Base-by-base conservation (phyloP, 2,113 vertebrate genomes). In the Amphiprion percula region DNA sequence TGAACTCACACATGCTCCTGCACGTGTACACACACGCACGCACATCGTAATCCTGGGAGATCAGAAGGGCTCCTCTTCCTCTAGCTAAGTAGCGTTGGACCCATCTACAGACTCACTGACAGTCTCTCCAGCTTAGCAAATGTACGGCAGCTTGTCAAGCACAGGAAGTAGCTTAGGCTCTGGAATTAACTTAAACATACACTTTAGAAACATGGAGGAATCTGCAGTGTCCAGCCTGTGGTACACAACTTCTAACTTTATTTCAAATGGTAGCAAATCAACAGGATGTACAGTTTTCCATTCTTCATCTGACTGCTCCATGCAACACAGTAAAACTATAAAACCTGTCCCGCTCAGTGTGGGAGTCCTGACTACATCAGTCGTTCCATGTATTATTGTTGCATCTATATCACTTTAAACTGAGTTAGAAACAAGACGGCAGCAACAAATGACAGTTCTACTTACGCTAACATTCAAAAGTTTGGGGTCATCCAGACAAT, bases 21-120 rank as follows among this genome's bases (percentile, higher is more conserved):
- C 49, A 52, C 49, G n/a, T 21, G n/a, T 21, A 21, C 44, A 46
- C 67, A 44, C 70, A 55, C 74, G 21, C 21, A 63, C 71, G 47
- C 50, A 19, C 77, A 76, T 49, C 9, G 74, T 92, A 92, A 94
- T 88, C 88, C 91, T 86, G 76, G 68, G 90, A 92, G 90, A 88
- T 92, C 87, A 89, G 80, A 86, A 63, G 82, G 70, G 66, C 90
- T 90, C 83, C 86, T 91, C 82, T 91, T 87, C 74, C 90, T 89
- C 87, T 81, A 86, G 87, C 83, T 92, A 92, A 93, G 90, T 79
- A 92, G 86, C 72, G 30, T 53, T 64, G 86, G 87, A 72, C 64
- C 75, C 83, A 15, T 84, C 87, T 37, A 44, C 84, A 80, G 83
- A 85, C 87, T 77, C 55, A 24, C 86, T 83, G 91, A 82, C 90